Evolutionary conservation across 2,888 invertebrate genomes (phyloP).

Genomic region (Orthosia incerta): DNA sequence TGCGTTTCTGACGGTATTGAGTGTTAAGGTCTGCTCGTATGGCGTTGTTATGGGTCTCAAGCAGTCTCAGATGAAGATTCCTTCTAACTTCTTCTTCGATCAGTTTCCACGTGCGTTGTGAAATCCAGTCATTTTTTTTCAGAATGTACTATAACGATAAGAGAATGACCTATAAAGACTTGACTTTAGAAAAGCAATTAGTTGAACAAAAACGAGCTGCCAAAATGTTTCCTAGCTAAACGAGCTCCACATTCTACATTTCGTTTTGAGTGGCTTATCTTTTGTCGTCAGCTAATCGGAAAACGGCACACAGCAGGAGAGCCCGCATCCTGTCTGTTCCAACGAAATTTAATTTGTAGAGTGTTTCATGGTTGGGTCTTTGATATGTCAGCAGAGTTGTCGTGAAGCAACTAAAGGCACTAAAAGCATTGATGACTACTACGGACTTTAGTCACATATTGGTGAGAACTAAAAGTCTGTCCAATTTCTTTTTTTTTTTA

Average conservation of each 20-base stretch:
- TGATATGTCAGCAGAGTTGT: constrained; percentile 14
- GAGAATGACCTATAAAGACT: no score
- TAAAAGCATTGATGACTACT: not conserved
- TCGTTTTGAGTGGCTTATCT: constrained; percentile 3
- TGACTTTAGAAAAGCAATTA: constrained; percentile 1
- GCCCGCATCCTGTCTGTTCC: not conserved
- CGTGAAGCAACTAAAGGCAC: not conserved
- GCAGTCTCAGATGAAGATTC: no score
- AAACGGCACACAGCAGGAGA: not conserved
- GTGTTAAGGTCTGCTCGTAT: no score
- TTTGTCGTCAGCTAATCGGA: constrained; percentile 16
- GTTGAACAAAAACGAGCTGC: not conserved
- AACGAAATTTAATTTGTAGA: constrained; percentile 13
- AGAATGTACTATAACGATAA: no score
- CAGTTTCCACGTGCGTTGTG: no score
- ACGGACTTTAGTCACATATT: not conserved
- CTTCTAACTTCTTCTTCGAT: no score
- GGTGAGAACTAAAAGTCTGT: not conserved
- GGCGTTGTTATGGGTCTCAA: no score
- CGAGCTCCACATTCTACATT: constrained; percentile 2
- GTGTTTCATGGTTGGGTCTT: not conserved
- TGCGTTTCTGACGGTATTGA: no score
- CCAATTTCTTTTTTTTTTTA: no score
- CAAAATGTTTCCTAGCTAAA: not conserved
- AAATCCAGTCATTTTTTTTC: no score